phyloP scores from a whole-genome alignment of 2,113 vertebrate species.

The Hemichromis elongatus region DNA sequence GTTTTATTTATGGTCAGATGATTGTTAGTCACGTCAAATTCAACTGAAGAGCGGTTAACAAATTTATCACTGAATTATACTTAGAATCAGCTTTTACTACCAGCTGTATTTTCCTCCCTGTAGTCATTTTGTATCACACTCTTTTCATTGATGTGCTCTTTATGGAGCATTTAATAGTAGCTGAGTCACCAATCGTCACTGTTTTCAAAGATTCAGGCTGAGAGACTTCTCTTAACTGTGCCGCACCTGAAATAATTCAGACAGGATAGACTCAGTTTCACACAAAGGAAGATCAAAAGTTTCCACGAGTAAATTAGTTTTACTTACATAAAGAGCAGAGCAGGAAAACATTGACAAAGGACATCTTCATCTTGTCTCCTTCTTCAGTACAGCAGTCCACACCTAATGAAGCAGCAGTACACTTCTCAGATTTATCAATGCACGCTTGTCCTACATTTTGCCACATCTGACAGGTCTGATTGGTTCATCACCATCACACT shows the following conservation, averaged over 20 bases:
- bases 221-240: not conserved
- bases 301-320: not conserved
- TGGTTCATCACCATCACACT: not conserved
- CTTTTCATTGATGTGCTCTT: accelerated
- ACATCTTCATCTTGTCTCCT: not conserved
- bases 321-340: not conserved
- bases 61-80: not conserved
- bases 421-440: not conserved
- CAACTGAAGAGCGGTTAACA: not conserved
- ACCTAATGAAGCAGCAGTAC: not conserved
- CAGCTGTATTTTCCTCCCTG: not conserved
- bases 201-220: not conserved
- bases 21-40: not conserved
- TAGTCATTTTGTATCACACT: conserved; percentile 8
- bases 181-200: not conserved
- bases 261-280: not conserved
- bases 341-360: not conserved
- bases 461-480: not conserved
- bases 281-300: not conserved
- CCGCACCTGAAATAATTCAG: not conserved
- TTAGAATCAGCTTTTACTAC: accelerated
- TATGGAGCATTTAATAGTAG: not conserved
- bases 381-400: not conserved
- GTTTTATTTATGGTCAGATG: not conserved
- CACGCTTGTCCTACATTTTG: not conserved